phyloP scores from a whole-genome alignment of 2,113 vertebrate species.

The Apodemus sylvaticus region DNA sequence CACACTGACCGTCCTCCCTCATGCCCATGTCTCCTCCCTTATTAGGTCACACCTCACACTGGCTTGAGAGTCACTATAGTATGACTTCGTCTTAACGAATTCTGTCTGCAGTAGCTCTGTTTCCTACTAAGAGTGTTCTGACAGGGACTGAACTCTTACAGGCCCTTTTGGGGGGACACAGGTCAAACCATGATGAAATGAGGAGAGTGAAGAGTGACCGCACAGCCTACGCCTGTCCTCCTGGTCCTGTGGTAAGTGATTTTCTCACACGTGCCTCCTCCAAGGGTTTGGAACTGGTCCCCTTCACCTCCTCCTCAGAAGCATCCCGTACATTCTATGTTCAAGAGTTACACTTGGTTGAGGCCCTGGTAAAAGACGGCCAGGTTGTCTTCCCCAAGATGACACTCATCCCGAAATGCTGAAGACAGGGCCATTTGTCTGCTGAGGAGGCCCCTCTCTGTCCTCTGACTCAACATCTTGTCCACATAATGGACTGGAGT shows the following conservation, averaged over 20 bases:
- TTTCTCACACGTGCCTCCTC: neutral
- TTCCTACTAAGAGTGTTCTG: neutral
- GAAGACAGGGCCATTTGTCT: neutral
- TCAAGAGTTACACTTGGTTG: neutral
- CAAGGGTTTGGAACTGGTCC: neutral
- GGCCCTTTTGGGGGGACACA: neutral
- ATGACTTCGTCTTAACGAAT: neutral
- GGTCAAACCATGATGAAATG: neutral
- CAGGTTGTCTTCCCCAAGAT: neutral
- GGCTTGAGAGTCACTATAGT: neutral
- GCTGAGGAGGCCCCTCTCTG: neutral
- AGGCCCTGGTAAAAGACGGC: neutral
- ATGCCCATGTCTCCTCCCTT: neutral
- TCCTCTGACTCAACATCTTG: neutral
- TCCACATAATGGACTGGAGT: neutral
- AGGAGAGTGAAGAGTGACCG: neutral
- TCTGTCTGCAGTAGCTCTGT: neutral
- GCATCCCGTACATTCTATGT: too few species aligned
- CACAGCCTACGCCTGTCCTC: neutral
- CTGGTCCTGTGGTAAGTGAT: neutral
- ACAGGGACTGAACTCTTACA: neutral
- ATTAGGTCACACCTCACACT: neutral
- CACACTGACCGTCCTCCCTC: neutral
- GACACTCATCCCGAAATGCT: neutral
- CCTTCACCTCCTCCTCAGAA: neutral